Evolutionary conservation across 2,797 vertebrate species (phyloP).

Genomic region (Sebastes taczanowskii): DNA sequence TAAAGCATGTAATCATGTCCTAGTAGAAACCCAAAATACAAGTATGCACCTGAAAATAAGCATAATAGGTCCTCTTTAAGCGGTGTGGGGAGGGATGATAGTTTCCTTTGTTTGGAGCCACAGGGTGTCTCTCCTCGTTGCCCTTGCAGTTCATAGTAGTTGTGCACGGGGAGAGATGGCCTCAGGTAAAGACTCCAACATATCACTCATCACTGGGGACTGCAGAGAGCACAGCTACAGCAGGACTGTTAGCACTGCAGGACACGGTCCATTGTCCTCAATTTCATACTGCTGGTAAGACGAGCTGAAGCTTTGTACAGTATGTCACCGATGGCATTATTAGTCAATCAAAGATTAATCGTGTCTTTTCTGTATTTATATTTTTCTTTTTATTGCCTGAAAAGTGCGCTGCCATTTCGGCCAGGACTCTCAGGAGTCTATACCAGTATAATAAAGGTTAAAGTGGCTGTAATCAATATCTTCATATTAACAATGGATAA

Average conservation of each 20-base stretch:
- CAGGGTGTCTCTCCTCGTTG: slow-evolving; percentile 72
- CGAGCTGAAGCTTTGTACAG: slow-evolving; percentile 1
- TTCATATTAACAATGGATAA: slow-evolving; percentile 8
- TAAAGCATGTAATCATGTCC: no score
- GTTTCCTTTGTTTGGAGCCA: slow-evolving; percentile 75
- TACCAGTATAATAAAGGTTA: slow-evolving; percentile 15
- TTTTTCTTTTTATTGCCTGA: neutral
- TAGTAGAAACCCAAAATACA: no score
- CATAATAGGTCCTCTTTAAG: slow-evolving; percentile 45
- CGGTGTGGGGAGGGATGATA: slow-evolving; percentile 43
- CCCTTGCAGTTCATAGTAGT: slow-evolving; percentile 70
- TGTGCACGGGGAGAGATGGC: slow-evolving; percentile 57
- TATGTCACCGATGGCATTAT: neutral
- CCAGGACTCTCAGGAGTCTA: neutral
- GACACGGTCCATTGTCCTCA: slow-evolving; percentile 42
- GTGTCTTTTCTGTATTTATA: neutral
- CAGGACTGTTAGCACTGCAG: slow-evolving; percentile 35
- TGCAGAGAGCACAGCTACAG: slow-evolving; percentile 39
- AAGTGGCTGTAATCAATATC: slow-evolving; percentile 19
- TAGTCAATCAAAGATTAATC: slow-evolving; percentile 10
- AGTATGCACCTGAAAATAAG: no score
- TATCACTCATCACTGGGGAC: slow-evolving; percentile 64
- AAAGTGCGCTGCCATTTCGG: neutral
- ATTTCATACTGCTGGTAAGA: slow-evolving; percentile 20
- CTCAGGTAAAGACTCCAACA: slow-evolving; percentile 69